These are phyloP conservation scores for Saxicola maurus DNA, from an alignment of 2,797 vertebrate genomes.

Conservation along the genomic window DNA sequence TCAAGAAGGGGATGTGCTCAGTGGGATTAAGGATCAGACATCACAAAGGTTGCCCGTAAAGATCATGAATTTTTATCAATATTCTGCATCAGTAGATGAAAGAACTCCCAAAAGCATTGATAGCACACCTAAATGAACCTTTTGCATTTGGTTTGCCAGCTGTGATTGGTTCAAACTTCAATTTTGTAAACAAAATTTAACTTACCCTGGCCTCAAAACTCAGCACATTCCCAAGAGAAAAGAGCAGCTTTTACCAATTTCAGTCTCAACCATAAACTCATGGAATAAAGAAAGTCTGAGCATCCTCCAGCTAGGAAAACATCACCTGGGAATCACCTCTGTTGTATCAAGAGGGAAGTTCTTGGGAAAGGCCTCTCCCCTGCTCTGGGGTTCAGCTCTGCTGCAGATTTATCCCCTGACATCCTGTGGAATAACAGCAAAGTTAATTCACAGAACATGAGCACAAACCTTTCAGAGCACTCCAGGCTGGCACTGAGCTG, in stretches of 20 bases:
- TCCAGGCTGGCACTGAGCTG: accelerated
- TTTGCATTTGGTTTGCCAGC: background rate
- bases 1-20: background rate
- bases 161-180: background rate
- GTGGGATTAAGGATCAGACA: background rate
- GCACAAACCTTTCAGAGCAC: background rate
- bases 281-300: background rate
- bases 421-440: background rate
- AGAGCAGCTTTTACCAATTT: background rate
- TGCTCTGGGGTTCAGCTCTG: background rate
- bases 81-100: background rate
- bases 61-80: background rate
- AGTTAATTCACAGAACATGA: accelerated
- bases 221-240: background rate
- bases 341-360: background rate
- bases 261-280: accelerated
- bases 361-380: background rate
- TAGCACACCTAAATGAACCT: background rate
- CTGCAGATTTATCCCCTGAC: background rate
- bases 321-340: background rate
- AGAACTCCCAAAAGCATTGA: background rate
- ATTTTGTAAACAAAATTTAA: background rate
- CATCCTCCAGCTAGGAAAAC: background rate
- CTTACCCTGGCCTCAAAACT: background rate
- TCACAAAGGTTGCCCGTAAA: background rate